phyloP scores from a whole-genome alignment of 2,888 invertebrate genomes.

The Diarsia dahlii region DNA sequence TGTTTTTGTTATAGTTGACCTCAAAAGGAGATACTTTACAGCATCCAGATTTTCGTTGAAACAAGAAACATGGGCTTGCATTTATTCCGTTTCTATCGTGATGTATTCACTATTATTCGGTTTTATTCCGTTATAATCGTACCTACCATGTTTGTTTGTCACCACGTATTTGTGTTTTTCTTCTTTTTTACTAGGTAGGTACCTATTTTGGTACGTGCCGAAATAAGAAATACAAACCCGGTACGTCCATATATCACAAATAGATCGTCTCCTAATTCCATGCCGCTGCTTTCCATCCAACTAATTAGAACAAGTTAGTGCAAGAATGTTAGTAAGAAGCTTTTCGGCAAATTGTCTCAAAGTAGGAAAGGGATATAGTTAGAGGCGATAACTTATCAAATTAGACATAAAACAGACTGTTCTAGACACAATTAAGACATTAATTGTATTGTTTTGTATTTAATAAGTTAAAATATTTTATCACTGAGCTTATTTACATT shows the following conservation, averaged over 20 bases:
- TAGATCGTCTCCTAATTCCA: slow-evolving; percentile 87
- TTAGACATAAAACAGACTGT: not conserved
- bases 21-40: slow-evolving; percentile 53
- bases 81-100: not conserved
- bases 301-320: slow-evolving; percentile 69
- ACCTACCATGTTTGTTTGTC: not conserved
- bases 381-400: slow-evolving; percentile 5
- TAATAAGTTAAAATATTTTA: slow-evolving; percentile 2
- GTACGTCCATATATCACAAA: slow-evolving; percentile 83
- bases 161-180: not conserved
- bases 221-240: slow-evolving; percentile 83
- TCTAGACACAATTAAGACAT: not conserved
- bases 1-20: slow-evolving; percentile 70
- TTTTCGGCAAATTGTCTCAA: slow-evolving; percentile 21
- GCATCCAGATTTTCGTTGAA: not conserved
- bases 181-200: not conserved
- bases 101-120: not conserved
- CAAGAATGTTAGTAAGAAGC: slow-evolving; percentile 24
- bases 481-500: slow-evolving; percentile 45
- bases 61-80: not conserved
- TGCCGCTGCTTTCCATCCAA: slow-evolving; percentile 78
- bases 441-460: not conserved
- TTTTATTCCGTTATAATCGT: not conserved
- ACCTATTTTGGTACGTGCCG: slow-evolving; percentile 39
- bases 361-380: slow-evolving; percentile 8